Conservation (phyloP, 1,140 invertebrate genomes). For the Ostrea denselamellosa region DNA sequence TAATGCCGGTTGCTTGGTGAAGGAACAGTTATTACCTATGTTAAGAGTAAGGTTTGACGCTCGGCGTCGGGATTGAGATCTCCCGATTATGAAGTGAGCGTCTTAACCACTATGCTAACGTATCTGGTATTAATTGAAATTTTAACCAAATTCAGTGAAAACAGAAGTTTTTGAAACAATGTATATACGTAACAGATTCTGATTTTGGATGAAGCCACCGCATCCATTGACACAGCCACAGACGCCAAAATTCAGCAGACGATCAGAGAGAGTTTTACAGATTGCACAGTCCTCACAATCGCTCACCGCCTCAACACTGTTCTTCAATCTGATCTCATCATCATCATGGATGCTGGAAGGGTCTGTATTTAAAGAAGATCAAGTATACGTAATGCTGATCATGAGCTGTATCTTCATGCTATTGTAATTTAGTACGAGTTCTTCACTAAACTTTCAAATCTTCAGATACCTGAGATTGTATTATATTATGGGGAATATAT, state of each 20-base stretch:
- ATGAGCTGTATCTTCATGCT: too few species aligned
- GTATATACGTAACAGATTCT: slow-evolving; percentile 79
- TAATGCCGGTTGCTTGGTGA: too few species aligned
- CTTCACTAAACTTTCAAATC: too few species aligned
- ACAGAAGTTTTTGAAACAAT: background rate
- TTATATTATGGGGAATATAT: too few species aligned
- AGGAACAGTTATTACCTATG: too few species aligned
- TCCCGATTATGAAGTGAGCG: too few species aligned
- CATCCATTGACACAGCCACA: slow-evolving; percentile 86
- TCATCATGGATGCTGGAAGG: slow-evolving; percentile 84
- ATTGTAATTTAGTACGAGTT: too few species aligned
- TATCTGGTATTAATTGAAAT: background rate
- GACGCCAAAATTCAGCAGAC: slow-evolving; percentile 76
- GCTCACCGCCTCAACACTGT: slow-evolving; percentile 82
- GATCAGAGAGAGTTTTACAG: slow-evolving; percentile 74
- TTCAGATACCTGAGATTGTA: too few species aligned
- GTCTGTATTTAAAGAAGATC: slow-evolving; percentile 51
- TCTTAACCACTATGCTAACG: too few species aligned
- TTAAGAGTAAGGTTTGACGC: too few species aligned
- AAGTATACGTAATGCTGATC: too few species aligned
- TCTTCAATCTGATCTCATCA: slow-evolving; percentile 74
- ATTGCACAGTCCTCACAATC: slow-evolving; percentile 81
- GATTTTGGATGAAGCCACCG: slow-evolving; percentile 91
- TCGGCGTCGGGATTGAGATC: too few species aligned
- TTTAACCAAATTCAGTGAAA: background rate